Percentiles rank a stretch among this genome's conserved stretches.
These are phyloP conservation scores for Buathra laborator DNA, from an alignment of 2,888 invertebrate species.

Conservation along the genomic window DNA sequence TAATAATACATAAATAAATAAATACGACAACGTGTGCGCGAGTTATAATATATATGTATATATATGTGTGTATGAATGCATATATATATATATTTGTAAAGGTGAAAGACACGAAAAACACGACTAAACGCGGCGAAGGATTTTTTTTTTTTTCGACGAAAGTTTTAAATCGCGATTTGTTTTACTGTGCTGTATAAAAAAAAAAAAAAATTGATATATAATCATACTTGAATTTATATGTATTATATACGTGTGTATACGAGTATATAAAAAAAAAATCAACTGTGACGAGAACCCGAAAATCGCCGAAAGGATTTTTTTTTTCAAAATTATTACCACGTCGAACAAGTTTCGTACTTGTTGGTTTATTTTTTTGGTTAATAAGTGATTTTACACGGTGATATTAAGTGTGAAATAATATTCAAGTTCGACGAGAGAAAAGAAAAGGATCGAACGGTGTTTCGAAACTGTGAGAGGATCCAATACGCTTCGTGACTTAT, in stretches of 20 bases:
- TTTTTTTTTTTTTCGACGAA: no score
- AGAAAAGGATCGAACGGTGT: neutral
- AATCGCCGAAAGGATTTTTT: conserved; percentile 21
- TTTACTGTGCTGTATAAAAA: no score
- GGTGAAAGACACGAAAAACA: no score
- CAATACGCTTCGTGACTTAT: no score
- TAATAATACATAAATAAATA: conserved; percentile 55
- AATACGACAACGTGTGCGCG: neutral
- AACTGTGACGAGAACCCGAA: conserved; percentile 18
- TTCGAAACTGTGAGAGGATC: neutral
- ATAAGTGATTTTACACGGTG: neutral
- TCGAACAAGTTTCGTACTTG: no score
- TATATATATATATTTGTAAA: no score
- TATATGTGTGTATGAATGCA: no score
- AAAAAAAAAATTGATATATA: conserved; percentile 5
- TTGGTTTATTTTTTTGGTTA: neutral
- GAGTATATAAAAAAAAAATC: conserved; percentile 3
- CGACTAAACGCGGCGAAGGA: no score
- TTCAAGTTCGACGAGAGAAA: neutral
- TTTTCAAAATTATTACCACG: neutral
- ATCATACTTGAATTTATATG: conserved; percentile 15
- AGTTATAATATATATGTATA: no score
- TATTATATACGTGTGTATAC: conserved; percentile 18
- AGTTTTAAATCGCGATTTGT: no score
- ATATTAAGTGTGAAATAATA: neutral